Evolutionary conservation across 2,888 invertebrate species (phyloP).

Genomic region (Megastigmus dorsalis): DNA sequence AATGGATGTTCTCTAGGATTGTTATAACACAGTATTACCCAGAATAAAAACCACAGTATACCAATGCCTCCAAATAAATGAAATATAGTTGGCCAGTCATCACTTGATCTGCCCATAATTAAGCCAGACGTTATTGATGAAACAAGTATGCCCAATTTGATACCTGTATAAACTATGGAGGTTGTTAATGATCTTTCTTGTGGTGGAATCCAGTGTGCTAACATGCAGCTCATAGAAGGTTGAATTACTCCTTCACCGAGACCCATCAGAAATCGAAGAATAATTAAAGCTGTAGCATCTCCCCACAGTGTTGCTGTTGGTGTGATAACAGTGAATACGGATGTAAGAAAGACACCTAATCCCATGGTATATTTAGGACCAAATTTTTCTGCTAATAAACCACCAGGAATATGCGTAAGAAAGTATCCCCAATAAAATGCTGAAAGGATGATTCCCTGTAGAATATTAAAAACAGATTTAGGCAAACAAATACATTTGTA

Average conservation of each 20-base stretch:
- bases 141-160: conserved; percentile 80
- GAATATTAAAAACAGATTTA: background rate
- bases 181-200: conserved; percentile 84
- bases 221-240: conserved; percentile 84
- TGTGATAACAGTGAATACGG: conserved; percentile 85
- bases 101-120: conserved; percentile 74
- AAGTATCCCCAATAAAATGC: conserved; percentile 90
- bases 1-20: conserved; percentile 66
- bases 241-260: conserved; percentile 88
- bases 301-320: conserved; percentile 81
- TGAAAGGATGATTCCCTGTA: conserved; percentile 83
- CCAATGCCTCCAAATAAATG: conserved; percentile 85
- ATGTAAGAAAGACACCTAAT: conserved; percentile 85
- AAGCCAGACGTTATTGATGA: conserved; percentile 80
- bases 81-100: conserved; percentile 84
- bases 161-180: conserved; percentile 84
- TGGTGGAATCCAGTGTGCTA: conserved; percentile 85
- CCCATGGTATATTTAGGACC: conserved; percentile 89
- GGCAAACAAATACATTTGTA: too few relatives aligned
- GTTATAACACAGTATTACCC: conserved; percentile 73
- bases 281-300: conserved; percentile 81
- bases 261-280: conserved; percentile 84
- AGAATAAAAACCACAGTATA: conserved; percentile 82
- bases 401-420: conserved; percentile 86
- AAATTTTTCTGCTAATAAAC: conserved; percentile 83